These are phyloP conservation scores for Rhipidura dahli DNA, from an alignment of 2,113 vertebrate genomes.

Conservation along the genomic window DNA sequence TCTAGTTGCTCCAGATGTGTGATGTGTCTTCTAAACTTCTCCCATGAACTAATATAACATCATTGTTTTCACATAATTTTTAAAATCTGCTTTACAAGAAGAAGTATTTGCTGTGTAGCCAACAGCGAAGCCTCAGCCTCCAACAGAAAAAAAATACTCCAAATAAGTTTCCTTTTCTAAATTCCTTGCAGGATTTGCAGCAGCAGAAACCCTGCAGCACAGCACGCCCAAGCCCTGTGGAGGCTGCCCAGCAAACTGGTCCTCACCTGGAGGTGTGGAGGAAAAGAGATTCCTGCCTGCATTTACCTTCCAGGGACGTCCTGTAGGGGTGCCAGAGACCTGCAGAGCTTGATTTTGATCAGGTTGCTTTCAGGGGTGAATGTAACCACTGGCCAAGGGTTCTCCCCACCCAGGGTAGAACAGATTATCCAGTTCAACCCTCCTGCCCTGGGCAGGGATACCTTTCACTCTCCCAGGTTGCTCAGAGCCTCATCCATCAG, in stretches of 20 bases:
- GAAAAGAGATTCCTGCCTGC: background rate
- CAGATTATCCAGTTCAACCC: background rate
- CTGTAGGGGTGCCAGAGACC: background rate
- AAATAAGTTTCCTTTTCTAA: background rate
- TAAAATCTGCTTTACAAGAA: background rate
- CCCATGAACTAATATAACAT: background rate
- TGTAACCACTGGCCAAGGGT: background rate
- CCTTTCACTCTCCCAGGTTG: background rate
- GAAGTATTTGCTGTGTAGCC: background rate
- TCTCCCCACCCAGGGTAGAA: background rate
- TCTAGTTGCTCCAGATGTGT: background rate
- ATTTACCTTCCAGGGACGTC: background rate
- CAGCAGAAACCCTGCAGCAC: background rate
- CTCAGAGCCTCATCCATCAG: background rate
- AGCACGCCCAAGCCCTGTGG: rapidly evolving
- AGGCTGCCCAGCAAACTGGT: background rate
- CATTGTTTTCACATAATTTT: background rate
- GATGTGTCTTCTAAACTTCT: background rate
- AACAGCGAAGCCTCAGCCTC: background rate
- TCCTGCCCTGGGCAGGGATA: background rate
- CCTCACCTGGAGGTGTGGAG: background rate
- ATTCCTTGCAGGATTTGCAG: background rate
- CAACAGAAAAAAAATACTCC: background rate
- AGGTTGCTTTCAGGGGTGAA: background rate
- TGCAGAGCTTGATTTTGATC: background rate